Base-by-base conservation (phyloP, 2,113 vertebrate genomes). In the Macroglossus sobrinus region DNA sequence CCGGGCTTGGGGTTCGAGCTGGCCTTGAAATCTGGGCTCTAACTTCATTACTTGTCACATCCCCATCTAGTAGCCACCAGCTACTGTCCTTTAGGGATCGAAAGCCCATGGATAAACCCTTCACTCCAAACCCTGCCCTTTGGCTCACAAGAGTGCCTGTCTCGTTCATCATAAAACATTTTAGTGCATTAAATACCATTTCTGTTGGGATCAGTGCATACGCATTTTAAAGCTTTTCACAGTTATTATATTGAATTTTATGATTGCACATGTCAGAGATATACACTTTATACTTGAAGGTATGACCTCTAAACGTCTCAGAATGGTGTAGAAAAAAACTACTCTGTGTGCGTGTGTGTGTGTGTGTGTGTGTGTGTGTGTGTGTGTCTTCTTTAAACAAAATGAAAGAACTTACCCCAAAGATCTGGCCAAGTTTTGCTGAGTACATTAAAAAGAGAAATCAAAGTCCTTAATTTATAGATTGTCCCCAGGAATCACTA, bases 401-500 rank as follows among this genome's bases (percentile, higher is more conserved):
- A 94, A 94, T 7, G 35, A 91, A 89, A 96, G 96, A 33, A 80
- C 50, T 96, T 92, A 96, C 92, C 75, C 88, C 4, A 95, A 95
- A 97, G 35, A 95, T 79, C 35, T 90, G 43, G n/a, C 38, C 96
- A 84, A 84, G 61, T 85, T 61, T 84, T 16, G 22, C 0, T 13
- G 22, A 93, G 4, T 76, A 94, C 19, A 92, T 21, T 92, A 63
- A 40, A 90, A 89, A 59, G 95, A 95, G 2, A 53, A 69, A 68
- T 92, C 22, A 86, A 97, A 98, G 61, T 72, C 64, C 66, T 92
- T 91, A 94, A 98, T 90, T 94, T 47, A 97, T 43, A 94, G 88
- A 91, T 4, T 93, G 61, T 47, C 79, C 40, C 22, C 94, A 87
- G 64, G 68, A 97, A 91, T 91, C 79, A 64, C 14, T 97, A 35